These are phyloP conservation scores for Cyanocitta stelleri DNA, from an alignment of 2,113 vertebrate genomes.

Conservation along the genomic window DNA sequence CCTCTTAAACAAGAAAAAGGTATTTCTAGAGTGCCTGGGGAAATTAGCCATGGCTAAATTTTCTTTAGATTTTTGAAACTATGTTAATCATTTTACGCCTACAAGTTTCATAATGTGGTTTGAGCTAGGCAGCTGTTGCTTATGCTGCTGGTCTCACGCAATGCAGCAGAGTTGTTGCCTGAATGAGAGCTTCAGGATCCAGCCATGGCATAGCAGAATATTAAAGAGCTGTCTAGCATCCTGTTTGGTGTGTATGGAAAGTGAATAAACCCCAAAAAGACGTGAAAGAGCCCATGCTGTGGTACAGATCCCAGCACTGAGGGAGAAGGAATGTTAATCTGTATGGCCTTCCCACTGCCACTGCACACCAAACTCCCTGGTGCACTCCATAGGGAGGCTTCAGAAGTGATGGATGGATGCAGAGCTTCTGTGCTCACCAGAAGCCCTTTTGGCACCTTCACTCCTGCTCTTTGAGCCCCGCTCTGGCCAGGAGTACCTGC, in stretches of 20 bases:
- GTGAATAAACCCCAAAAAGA: not conserved
- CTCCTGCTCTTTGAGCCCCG: rapidly evolving
- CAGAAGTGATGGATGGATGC: not conserved
- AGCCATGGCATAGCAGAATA: rapidly evolving
- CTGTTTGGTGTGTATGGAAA: not conserved
- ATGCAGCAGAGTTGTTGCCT: not conserved
- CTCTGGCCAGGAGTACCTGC: not conserved
- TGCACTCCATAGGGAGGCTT: not conserved
- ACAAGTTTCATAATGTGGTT: not conserved
- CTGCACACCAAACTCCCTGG: not conserved
- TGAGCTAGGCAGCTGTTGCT: not conserved
- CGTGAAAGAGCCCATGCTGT: not conserved
- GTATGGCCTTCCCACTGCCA: not conserved
- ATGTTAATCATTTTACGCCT: not conserved
- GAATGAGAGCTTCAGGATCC: not conserved
- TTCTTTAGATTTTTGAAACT: conserved; percentile 14
- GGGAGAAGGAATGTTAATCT: not conserved
- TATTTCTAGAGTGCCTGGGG: conserved; percentile 3
- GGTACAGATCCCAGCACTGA: not conserved
- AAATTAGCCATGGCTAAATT: not conserved
- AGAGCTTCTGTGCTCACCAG: not conserved
- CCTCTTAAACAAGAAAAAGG: not conserved
- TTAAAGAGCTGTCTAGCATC: not conserved
- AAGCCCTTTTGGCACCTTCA: not conserved
- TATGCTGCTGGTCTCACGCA: not conserved